These are phyloP conservation scores for Podargus strigoides DNA, from an alignment of 2,797 vertebrate species.

Conservation along the genomic window DNA sequence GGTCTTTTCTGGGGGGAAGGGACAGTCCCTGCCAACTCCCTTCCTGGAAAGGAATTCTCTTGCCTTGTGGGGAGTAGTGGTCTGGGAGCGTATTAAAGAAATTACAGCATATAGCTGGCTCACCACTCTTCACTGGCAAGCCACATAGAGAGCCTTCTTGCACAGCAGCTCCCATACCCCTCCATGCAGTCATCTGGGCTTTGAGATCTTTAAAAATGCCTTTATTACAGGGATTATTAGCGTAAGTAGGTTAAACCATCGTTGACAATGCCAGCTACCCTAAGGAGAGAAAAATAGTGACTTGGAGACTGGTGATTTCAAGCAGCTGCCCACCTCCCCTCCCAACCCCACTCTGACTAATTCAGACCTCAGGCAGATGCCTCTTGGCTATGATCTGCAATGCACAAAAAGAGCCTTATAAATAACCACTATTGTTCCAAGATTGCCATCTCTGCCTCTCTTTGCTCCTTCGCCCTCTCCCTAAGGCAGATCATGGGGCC, in stretches of 20 bases:
- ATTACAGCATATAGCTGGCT: background rate
- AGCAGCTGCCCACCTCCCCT: conserved; percentile 10
- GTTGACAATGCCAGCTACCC: conserved; percentile 33
- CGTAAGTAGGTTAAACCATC: conserved; percentile 65
- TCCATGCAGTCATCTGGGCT: background rate
- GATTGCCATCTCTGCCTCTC: background rate
- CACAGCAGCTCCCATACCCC: background rate
- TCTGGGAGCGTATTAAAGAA: background rate
- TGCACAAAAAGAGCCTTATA: background rate
- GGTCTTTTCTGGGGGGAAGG: background rate
- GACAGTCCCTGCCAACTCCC: background rate
- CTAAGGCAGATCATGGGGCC: background rate
- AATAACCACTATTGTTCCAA: conserved; percentile 28
- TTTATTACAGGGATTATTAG: conserved; percentile 55
- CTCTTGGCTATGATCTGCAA: conserved; percentile 13
- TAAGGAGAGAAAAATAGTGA: conserved; percentile 2
- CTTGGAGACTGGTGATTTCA: conserved; percentile 21
- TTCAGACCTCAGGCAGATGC: conserved; percentile 38
- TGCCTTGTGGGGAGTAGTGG: background rate
- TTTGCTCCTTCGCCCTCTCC: background rate
- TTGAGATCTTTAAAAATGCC: background rate
- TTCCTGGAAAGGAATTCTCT: background rate
- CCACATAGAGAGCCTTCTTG: background rate
- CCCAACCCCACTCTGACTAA: conserved; percentile 19
- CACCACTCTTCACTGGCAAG: background rate